These are phyloP conservation scores for Azorinus chamasolen DNA, from an alignment of 2,888 invertebrate species.

Conservation along the genomic window DNA sequence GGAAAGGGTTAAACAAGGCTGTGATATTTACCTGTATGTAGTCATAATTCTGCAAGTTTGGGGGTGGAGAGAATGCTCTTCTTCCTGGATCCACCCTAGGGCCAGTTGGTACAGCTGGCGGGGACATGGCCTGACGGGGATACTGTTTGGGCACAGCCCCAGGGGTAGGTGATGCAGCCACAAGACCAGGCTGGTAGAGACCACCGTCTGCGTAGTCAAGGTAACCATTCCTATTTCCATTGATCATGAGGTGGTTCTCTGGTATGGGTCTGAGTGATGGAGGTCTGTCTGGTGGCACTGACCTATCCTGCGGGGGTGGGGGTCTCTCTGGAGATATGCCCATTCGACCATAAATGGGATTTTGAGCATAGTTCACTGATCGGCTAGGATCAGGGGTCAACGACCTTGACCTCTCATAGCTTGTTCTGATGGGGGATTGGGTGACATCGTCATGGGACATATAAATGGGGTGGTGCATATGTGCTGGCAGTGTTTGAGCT, in stretches of 20 bases:
- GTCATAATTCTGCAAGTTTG: slow-evolving; percentile 67
- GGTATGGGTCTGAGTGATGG: slow-evolving; percentile 77
- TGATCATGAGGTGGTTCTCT: slow-evolving; percentile 75
- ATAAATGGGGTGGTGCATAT: slow-evolving; percentile 68
- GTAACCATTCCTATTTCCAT: slow-evolving; percentile 59
- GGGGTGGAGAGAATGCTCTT: slow-evolving; percentile 70
- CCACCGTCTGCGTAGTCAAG: slow-evolving; percentile 28
- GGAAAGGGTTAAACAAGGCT: no score
- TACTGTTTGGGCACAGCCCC: slow-evolving; percentile 25
- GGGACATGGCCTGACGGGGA: slow-evolving; percentile 62
- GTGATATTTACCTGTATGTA: slow-evolving; percentile 59
- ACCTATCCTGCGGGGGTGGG: slow-evolving; percentile 71
- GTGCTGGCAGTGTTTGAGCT: slow-evolving; percentile 67
- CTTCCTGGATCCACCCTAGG: slow-evolving; percentile 61
- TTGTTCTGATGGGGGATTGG: slow-evolving; percentile 65
- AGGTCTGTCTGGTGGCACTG: slow-evolving; percentile 72
- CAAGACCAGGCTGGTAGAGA: slow-evolving; percentile 51
- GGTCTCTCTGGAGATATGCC: slow-evolving; percentile 65
- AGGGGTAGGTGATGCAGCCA: slow-evolving; percentile 39
- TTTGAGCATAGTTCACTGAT: slow-evolving; percentile 69
- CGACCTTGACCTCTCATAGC: slow-evolving; percentile 76
- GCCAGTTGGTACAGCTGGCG: slow-evolving; percentile 61
- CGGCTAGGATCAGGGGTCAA: slow-evolving; percentile 75
- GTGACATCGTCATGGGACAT: slow-evolving; percentile 63
- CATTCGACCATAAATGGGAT: slow-evolving; percentile 72